phyloP scores from a whole-genome alignment of 2,113 vertebrate species.

The Ceyx margarethae region DNA sequence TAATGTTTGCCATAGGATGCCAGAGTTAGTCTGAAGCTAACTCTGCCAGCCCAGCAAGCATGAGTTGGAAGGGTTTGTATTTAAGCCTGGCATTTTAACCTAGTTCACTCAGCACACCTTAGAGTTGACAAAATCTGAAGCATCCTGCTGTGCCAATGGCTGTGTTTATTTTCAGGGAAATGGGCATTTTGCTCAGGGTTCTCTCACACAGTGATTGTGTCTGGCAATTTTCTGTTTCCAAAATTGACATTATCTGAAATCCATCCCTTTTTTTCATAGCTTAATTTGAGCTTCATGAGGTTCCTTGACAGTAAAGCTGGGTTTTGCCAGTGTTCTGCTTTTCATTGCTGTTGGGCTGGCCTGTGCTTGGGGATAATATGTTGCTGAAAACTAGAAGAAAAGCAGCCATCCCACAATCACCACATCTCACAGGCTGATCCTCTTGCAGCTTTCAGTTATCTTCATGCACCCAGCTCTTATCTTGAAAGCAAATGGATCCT shows the following conservation, averaged over 20 bases:
- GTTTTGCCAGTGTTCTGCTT: neutral
- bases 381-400: neutral
- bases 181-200: neutral
- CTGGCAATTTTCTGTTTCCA: neutral
- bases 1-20: neutral
- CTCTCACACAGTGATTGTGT: neutral
- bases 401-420: neutral
- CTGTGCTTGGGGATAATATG: neutral
- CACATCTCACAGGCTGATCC: neutral
- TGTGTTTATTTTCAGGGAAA: neutral
- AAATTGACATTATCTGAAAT: neutral
- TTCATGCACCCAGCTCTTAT: neutral
- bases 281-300: neutral
- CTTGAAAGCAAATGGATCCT: neutral
- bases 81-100: neutral
- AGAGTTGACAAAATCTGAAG: neutral
- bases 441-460: neutral
- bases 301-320: neutral
- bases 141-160: neutral
- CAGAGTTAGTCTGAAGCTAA: neutral
- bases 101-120: neutral
- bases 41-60: neutral
- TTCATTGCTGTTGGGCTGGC: neutral
- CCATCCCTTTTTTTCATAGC: rapidly evolving
- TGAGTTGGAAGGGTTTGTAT: neutral